A percentile compares a stretch with the other conserved stretches of the same genome.
phyloP scores from a whole-genome alignment of 2,797 vertebrate genomes.

The Leontopithecus rosalia region DNA sequence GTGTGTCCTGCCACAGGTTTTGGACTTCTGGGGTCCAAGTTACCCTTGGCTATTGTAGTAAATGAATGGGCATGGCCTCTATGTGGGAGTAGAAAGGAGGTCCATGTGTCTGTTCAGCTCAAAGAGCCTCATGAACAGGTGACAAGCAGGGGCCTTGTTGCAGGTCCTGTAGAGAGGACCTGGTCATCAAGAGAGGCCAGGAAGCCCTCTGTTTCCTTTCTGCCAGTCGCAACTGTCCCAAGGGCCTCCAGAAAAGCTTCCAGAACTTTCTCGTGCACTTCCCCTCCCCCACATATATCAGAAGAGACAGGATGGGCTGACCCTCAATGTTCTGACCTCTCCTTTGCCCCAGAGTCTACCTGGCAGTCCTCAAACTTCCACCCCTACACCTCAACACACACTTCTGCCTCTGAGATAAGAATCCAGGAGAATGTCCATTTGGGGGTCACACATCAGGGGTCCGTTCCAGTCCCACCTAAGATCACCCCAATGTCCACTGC shows the following conservation, averaged over 20 bases:
- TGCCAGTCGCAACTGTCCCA: background rate
- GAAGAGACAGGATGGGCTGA: background rate
- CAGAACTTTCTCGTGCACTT: background rate
- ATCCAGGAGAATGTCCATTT: background rate
- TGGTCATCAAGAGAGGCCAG: background rate
- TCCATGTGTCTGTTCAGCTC: background rate
- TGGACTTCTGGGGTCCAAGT: background rate
- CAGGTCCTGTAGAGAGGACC: background rate
- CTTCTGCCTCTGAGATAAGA: background rate
- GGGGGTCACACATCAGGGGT: background rate
- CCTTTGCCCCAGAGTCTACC: background rate
- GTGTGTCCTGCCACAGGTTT: background rate
- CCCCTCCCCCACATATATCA: fast-evolving
- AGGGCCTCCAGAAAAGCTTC: background rate
- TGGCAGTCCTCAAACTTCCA: background rate
- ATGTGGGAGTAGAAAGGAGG: background rate
- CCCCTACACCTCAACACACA: fast-evolving
- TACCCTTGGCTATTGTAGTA: background rate
- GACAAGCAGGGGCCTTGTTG: no score
- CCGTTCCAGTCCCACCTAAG: background rate
- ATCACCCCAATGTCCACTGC: background rate
- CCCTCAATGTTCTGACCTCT: background rate
- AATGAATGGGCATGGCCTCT: background rate
- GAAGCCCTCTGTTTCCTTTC: background rate
- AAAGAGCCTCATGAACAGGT: background rate